A percentile compares a stretch with the other conserved stretches of the same genome.
Conservation (phyloP, 1,140 invertebrate genomes). For the Apis mellifera region DNA sequence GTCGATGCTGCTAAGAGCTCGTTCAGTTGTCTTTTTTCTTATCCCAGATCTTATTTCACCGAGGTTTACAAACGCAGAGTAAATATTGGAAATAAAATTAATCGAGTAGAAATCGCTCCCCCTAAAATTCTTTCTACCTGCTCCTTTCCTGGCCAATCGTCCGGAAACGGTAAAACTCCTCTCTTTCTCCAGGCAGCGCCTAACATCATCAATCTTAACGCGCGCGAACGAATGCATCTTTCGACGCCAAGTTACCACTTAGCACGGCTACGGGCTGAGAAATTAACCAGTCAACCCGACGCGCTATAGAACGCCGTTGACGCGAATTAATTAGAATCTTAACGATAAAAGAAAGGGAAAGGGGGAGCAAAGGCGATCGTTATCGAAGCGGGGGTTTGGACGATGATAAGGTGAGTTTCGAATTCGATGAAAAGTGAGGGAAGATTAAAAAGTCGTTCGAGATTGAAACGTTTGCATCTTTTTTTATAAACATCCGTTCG, state of each 20-base stretch:
- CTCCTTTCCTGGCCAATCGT: conserved; percentile 27
- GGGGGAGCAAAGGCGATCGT: neutral
- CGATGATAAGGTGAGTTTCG: too few relatives aligned
- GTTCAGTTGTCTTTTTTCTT: too few relatives aligned
- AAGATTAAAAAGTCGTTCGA: too few relatives aligned
- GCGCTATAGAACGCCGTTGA: neutral
- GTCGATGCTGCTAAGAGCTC: too few relatives aligned
- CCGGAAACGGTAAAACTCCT: conserved; percentile 42
- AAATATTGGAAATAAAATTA: neutral
- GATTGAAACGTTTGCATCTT: too few relatives aligned
- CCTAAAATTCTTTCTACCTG: conserved; percentile 31
- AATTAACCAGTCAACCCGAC: conserved; percentile 49
- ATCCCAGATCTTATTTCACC: neutral
- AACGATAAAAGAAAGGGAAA: neutral
- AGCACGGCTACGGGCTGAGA: conserved; percentile 37
- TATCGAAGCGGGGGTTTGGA: neutral
- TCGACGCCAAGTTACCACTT: conserved; percentile 35
- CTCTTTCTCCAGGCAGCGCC: conserved; percentile 19
- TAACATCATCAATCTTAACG: conserved; percentile 51
- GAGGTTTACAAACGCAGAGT: neutral
- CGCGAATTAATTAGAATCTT: conserved; percentile 38
- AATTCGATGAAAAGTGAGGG: too few relatives aligned
- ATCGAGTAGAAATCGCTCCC: neutral
- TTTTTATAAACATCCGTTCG: too few relatives aligned
- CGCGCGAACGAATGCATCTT: conserved; percentile 43